These are phyloP conservation scores for Microctenopoma lineatum DNA, from an alignment of 2,797 vertebrate species.

Conservation along the genomic window DNA sequence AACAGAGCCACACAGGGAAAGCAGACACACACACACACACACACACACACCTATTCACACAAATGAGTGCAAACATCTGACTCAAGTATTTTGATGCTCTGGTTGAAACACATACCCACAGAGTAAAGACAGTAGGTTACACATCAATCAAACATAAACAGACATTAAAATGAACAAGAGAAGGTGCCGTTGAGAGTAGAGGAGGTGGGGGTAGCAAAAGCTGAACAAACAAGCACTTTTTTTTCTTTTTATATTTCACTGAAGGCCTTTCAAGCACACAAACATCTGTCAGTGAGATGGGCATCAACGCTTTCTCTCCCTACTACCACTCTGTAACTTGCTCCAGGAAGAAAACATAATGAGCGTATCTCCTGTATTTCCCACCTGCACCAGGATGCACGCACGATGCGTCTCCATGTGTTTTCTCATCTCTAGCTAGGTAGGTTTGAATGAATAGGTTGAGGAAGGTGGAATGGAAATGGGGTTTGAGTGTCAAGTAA, in stretches of 20 bases:
- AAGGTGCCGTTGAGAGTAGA: neutral
- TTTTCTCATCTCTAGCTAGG: conserved; percentile 8
- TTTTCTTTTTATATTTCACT: conserved; percentile 54
- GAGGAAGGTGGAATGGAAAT: neutral
- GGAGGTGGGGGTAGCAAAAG: conserved; percentile 27
- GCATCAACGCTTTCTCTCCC: conserved; percentile 38
- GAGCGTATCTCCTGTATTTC: conserved; percentile 13
- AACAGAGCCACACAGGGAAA: conserved; percentile 10
- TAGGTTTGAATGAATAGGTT: neutral
- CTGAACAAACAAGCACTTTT: conserved; percentile 54
- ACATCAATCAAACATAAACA: conserved; percentile 53
- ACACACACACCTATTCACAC: neutral
- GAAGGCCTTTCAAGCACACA: conserved; percentile 56
- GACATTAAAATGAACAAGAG: conserved; percentile 31
- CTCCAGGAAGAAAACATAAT: conserved; percentile 27
- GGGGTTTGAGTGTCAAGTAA: neutral
- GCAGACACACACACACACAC: neutral
- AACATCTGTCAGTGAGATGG: conserved; percentile 64
- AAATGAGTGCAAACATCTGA: conserved; percentile 23
- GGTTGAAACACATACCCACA: conserved; percentile 1
- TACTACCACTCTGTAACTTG: conserved; percentile 14
- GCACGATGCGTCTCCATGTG: conserved; percentile 17
- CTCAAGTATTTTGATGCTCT: conserved; percentile 10
- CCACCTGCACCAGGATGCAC: conserved; percentile 10
- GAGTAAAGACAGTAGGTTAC: conserved; percentile 38